Percentiles rank a stretch among this genome's conserved stretches.
These are phyloP conservation scores for Platysteira castanea DNA, from an alignment of 2,113 vertebrate species.

Conservation along the genomic window DNA sequence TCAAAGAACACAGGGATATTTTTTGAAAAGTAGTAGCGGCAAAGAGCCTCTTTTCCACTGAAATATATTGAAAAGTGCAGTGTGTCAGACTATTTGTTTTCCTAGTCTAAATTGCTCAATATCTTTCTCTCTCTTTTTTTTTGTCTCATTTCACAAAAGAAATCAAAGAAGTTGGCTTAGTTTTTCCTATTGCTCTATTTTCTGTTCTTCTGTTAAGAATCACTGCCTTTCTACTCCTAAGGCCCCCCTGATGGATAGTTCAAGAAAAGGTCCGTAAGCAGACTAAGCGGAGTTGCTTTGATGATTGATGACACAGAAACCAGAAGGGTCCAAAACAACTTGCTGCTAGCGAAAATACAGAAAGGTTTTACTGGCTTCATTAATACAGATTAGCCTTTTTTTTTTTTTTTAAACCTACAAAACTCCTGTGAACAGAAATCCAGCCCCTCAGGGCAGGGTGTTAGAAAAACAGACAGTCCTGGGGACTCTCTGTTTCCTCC, in stretches of 20 bases:
- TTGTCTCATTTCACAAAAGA: slow-evolving; percentile 9
- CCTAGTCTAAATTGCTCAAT: neutral
- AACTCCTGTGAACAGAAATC: neutral
- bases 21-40: neutral
- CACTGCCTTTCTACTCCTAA: neutral
- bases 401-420: neutral
- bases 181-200: neutral
- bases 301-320: neutral
- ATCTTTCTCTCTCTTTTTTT: neutral
- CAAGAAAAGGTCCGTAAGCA: neutral
- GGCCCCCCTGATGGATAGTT: neutral
- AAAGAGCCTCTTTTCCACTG: neutral
- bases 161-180: neutral
- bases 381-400: neutral
- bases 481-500: neutral
- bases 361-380: neutral
- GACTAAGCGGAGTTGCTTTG: neutral
- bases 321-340: neutral
- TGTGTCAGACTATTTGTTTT: neutral
- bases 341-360: neutral
- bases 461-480: neutral
- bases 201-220: neutral
- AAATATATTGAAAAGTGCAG: neutral
- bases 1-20: neutral
- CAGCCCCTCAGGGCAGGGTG: neutral